Conservation (phyloP, 2,113 vertebrate genomes). For the Lonchura striata region DNA sequence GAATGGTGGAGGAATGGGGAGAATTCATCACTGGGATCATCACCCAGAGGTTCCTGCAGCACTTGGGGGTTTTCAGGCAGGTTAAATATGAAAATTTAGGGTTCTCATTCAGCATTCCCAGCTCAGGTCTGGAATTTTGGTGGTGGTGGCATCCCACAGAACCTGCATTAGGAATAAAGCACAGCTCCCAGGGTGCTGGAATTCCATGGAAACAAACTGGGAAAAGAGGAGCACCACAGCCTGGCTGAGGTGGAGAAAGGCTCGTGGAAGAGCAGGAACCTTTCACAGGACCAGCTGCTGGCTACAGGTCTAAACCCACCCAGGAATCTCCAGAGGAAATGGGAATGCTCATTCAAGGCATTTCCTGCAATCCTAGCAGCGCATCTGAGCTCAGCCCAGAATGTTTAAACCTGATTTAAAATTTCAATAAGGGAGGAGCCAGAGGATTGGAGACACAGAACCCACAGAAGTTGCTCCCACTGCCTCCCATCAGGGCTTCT, state of each 20-base stretch:
- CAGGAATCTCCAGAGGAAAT: background rate
- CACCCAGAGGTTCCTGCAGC: background rate
- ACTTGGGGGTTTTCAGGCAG: accelerated
- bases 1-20: background rate
- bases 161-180: accelerated
- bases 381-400: background rate
- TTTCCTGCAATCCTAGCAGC: background rate
- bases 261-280: accelerated
- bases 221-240: background rate
- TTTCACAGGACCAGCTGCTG: background rate
- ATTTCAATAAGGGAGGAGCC: background rate
- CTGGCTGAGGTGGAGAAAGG: background rate
- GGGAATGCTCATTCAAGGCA: background rate
- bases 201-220: background rate
- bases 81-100: accelerated
- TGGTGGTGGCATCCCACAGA: background rate
- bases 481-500: background rate
- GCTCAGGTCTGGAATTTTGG: background rate
- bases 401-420: accelerated
- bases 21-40: background rate
- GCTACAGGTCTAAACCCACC: accelerated
- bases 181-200: background rate
- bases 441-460: background rate
- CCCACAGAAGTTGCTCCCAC: background rate
- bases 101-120: background rate